Evolutionary conservation across 2,888 invertebrate genomes (phyloP).

Genomic region (Kuschelorhynchus macadamiae): DNA sequence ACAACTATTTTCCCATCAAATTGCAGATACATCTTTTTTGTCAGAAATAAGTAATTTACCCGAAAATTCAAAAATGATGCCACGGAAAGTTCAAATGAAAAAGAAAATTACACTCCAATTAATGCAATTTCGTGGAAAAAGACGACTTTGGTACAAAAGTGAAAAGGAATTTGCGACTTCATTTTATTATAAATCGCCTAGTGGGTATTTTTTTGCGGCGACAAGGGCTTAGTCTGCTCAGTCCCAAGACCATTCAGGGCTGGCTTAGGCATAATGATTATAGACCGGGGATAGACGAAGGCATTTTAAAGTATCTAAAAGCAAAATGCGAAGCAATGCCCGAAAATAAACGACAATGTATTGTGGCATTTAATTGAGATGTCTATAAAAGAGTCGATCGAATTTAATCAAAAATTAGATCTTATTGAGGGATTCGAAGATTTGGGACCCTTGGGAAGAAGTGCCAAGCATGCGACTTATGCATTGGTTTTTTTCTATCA

Average conservation of each 20-base stretch:
- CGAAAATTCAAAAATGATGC: not conserved
- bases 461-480: no score
- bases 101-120: slow-evolving; percentile 4
- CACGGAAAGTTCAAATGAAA: slow-evolving; percentile 5
- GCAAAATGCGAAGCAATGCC: slow-evolving; percentile 15
- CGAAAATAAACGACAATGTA: slow-evolving; percentile 7
- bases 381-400: slow-evolving; percentile 10
- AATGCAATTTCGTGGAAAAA: slow-evolving; percentile 6
- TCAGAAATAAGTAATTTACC: slow-evolving; percentile 1
- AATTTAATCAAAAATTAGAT: slow-evolving; percentile 13
- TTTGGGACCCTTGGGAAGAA: slow-evolving; percentile 17
- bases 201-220: slow-evolving; percentile 7
- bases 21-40: slow-evolving; percentile 1
- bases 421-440: slow-evolving; percentile 15
- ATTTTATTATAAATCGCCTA: not conserved
- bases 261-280: slow-evolving; percentile 7
- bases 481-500: not conserved
- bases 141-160: not conserved
- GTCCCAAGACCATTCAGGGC: slow-evolving; percentile 11
- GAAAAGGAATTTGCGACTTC: slow-evolving; percentile 2
- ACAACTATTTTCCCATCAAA: slow-evolving; percentile 2
- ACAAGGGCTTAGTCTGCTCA: slow-evolving; percentile 4
- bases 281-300: slow-evolving; percentile 8
- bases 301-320: slow-evolving; percentile 9
- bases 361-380: slow-evolving; percentile 14